phyloP scores from a whole-genome alignment of 1,140 invertebrate genomes.

The Lordiphosa clarofinis region DNA sequence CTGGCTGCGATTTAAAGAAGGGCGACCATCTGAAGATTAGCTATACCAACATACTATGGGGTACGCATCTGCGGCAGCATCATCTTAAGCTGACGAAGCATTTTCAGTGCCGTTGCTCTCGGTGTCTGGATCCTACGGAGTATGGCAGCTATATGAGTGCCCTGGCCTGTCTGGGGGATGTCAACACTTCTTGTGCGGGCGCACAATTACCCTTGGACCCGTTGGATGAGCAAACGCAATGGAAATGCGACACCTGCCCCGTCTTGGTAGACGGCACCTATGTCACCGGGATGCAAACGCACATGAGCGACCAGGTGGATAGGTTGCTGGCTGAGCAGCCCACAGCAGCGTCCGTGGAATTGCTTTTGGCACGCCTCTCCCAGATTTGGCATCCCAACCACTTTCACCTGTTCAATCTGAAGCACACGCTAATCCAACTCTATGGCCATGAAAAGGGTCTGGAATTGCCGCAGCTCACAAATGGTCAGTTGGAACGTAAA shows the following conservation, averaged over 20 bases:
- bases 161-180: slow-evolving; percentile 84
- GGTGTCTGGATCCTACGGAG: slow-evolving; percentile 90
- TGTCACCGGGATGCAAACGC: slow-evolving; percentile 82
- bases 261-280: slow-evolving; percentile 82
- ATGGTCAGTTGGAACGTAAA: slow-evolving; percentile 84
- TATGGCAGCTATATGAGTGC: slow-evolving; percentile 87
- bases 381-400: slow-evolving; percentile 89
- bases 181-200: slow-evolving; percentile 81
- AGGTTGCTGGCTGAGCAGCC: slow-evolving; percentile 83
- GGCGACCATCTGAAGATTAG: slow-evolving; percentile 88
- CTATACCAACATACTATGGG: slow-evolving; percentile 92
- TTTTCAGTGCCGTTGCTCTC: slow-evolving; percentile 86
- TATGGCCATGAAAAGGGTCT: slow-evolving; percentile 85
- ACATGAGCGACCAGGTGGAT: slow-evolving; percentile 88
- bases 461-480: slow-evolving; percentile 80
- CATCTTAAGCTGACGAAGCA: slow-evolving; percentile 91
- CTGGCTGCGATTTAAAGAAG: slow-evolving; percentile 84
- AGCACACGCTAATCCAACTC: slow-evolving; percentile 89
- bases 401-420: slow-evolving; percentile 88
- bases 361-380: slow-evolving; percentile 83
- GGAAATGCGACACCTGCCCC: slow-evolving; percentile 86
- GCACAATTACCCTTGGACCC: slow-evolving; percentile 85
- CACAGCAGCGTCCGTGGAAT: slow-evolving; percentile 82
- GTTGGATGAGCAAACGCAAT: slow-evolving; percentile 85
- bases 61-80: slow-evolving; percentile 87